Percentiles rank a stretch among this genome's conserved stretches.
Evolutionary conservation across 2,797 vertebrate genomes (phyloP).

Genomic region (Crenichthys baileyi): DNA sequence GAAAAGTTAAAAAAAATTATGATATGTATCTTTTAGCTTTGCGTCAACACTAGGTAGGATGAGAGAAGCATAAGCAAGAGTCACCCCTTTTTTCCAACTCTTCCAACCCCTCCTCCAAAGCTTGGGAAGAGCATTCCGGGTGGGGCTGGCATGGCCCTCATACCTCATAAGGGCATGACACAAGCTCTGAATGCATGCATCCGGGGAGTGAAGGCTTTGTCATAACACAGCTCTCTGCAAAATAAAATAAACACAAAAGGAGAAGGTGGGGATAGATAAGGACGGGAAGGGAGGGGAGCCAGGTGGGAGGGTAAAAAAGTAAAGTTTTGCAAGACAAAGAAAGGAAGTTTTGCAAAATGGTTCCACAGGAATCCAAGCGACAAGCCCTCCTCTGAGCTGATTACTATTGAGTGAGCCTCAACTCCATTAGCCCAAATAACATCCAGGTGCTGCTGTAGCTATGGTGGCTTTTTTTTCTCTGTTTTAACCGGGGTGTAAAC

Average conservation of each 20-base stretch:
- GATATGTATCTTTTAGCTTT: conserved; percentile 17
- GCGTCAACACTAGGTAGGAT: conserved; percentile 55
- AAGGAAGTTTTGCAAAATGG: conserved; percentile 49
- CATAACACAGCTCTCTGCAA: conserved; percentile 73
- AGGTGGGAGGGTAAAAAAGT: conserved; percentile 40
- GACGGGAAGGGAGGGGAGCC: conserved; percentile 35
- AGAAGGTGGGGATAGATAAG: conserved; percentile 68
- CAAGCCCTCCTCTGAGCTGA: conserved; percentile 76
- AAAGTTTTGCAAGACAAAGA: conserved; percentile 36
- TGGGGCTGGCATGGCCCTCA: conserved; percentile 71
- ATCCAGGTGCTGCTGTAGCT: conserved; percentile 82
- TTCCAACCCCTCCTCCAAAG: conserved; percentile 42
- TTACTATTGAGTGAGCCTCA: conserved; percentile 78
- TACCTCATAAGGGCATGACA: conserved; percentile 82
- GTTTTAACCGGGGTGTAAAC: conserved; percentile 80
- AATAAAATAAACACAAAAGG: conserved; percentile 76
- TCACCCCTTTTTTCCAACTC: conserved; percentile 50
- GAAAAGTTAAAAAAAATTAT: neutral
- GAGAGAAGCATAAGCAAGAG: conserved; percentile 64
- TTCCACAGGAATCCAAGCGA: conserved; percentile 68
- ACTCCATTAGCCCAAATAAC: conserved; percentile 85
- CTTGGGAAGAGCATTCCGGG: conserved; percentile 63
- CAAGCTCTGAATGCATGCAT: conserved; percentile 75
- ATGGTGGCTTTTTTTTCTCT: conserved; percentile 73
- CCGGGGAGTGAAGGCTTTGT: conserved; percentile 76